Percentiles rank a stretch among this genome's conserved stretches.
Conservation (phyloP, 2,797 vertebrate genomes). For the Hippopotamyrus pictus region DNA sequence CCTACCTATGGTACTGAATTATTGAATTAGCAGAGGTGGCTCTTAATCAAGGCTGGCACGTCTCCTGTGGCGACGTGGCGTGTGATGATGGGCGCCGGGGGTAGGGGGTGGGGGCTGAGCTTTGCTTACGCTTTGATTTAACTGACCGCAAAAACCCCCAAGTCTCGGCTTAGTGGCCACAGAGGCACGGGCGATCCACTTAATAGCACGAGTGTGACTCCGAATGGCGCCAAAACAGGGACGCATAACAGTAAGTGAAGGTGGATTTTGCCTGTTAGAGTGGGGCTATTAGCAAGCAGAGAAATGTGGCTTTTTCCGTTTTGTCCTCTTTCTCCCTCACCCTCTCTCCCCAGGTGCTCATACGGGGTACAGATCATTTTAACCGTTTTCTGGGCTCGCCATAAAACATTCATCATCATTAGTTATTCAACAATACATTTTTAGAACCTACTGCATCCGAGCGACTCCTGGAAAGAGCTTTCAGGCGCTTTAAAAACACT, state of each 20-base stretch:
- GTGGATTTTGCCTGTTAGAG: background rate
- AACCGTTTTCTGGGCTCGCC: slow-evolving; percentile 16
- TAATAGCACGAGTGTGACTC: background rate
- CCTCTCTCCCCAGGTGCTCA: slow-evolving; percentile 1
- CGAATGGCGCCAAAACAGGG: background rate
- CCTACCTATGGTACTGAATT: slow-evolving; percentile 12
- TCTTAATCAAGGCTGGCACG: slow-evolving; percentile 30
- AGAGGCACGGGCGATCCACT: background rate
- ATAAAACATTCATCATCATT: slow-evolving; percentile 27
- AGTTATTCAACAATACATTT: slow-evolving; percentile 33
- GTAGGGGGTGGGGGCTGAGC: background rate
- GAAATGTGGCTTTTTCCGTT: background rate
- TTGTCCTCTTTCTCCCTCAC: background rate
- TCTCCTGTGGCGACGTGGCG: background rate
- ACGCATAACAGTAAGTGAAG: background rate
- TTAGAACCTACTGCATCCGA: slow-evolving; percentile 2
- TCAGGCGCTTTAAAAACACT: background rate
- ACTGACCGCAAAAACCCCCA: background rate
- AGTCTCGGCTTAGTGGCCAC: background rate
- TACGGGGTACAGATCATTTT: slow-evolving; percentile 17
- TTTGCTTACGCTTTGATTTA: background rate
- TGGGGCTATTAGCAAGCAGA: background rate
- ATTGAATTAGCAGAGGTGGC: slow-evolving; percentile 33
- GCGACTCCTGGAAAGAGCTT: slow-evolving; percentile 8
- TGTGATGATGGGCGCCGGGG: background rate